These are phyloP conservation scores for Lepidurus arcticus DNA, from an alignment of 1,140 invertebrate species.

Conservation along the genomic window DNA sequence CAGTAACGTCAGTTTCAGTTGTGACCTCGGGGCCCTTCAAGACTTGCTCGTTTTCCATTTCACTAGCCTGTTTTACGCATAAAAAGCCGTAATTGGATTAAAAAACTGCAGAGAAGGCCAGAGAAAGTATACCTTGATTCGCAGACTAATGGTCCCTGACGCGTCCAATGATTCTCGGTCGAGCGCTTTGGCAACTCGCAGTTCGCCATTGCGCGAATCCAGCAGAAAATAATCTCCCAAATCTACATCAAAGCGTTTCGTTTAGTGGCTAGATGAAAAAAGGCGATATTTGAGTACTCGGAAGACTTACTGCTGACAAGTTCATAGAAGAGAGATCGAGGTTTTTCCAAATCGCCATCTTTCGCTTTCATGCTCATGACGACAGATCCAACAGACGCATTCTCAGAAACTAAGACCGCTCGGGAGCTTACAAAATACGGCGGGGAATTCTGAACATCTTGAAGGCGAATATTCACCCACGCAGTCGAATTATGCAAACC, in stretches of 20 bases:
- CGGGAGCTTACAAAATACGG: slow-evolving; percentile 51
- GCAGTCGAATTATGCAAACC: slow-evolving; percentile 65
- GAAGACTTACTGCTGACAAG: background rate
- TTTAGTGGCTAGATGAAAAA: background rate
- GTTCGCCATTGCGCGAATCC: slow-evolving; percentile 84
- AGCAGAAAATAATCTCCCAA: slow-evolving; percentile 84
- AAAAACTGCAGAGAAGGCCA: background rate
- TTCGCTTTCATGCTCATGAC: slow-evolving; percentile 70
- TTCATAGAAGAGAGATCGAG: slow-evolving; percentile 2
- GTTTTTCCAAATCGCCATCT: slow-evolving; percentile 68
- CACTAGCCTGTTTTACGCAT: slow-evolving; percentile 55
- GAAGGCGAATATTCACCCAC: slow-evolving; percentile 66
- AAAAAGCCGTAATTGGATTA: background rate
- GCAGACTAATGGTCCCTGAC: slow-evolving; percentile 65
- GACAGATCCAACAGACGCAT: slow-evolving; percentile 73
- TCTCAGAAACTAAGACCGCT: slow-evolving; percentile 76
- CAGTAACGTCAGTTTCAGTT: slow-evolving; percentile 57
- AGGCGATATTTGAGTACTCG: background rate
- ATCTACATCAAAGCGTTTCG: slow-evolving; percentile 44
- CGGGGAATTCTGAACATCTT: slow-evolving; percentile 52
- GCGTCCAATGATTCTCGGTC: slow-evolving; percentile 82
- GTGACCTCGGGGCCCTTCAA: slow-evolving; percentile 60
- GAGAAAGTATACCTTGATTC: slow-evolving; percentile 41
- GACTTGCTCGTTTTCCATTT: slow-evolving; percentile 64
- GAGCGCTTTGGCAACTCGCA: slow-evolving; percentile 80